Evolutionary conservation across 1,140 invertebrate species (phyloP).

Genomic region (Pemphigus obesinymphae): DNA sequence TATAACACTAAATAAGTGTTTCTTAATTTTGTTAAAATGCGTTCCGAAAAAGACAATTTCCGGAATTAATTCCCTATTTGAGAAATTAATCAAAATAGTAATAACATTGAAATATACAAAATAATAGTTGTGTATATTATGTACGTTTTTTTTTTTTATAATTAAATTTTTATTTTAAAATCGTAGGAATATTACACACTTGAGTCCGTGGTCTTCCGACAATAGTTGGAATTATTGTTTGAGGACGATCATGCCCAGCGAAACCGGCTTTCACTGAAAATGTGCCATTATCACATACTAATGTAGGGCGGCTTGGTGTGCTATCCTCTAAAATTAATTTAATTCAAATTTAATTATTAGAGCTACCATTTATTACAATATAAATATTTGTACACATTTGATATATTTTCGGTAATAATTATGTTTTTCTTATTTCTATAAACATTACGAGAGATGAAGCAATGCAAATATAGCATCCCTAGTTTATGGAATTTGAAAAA

Average conservation of each 20-base stretch:
- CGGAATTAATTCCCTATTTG: not conserved
- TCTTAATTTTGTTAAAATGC: too few species aligned
- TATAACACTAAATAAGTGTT: too few species aligned
- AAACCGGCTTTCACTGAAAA: not conserved
- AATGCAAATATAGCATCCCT: too few species aligned
- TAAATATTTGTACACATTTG: too few species aligned
- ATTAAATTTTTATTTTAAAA: not conserved
- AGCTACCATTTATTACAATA: too few species aligned
- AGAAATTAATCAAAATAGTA: not conserved
- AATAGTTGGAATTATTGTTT: not conserved
- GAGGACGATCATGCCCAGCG: not conserved
- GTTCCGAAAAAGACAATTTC: not conserved
- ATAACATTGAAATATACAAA: not conserved
- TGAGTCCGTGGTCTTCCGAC: not conserved
- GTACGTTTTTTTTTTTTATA: not conserved
- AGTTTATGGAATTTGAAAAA: too few species aligned
- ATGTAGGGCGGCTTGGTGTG: not conserved
- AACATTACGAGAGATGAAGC: too few species aligned
- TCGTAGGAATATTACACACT: not conserved
- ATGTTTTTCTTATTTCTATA: too few species aligned
- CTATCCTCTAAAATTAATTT: too few species aligned
- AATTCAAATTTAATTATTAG: too few species aligned
- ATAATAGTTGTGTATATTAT: not conserved
- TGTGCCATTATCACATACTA: not conserved
- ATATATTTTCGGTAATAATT: too few species aligned